Base-by-base conservation (phyloP, 2,113 vertebrate genomes). In the Anthoscopus minutus region DNA sequence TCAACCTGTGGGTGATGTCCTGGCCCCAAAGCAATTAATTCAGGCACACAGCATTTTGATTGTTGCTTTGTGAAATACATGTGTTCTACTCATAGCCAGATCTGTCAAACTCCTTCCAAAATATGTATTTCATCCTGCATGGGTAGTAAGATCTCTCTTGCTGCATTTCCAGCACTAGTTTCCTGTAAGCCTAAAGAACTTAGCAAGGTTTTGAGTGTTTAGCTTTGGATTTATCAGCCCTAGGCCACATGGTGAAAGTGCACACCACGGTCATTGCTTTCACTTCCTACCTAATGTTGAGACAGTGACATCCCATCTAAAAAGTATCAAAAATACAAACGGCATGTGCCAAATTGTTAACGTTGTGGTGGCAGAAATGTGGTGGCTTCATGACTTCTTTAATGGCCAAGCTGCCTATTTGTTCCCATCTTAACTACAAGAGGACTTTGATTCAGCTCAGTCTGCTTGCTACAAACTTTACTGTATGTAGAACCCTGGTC, bases 11-110 rank as follows among this genome's bases (percentile, higher is more conserved):
- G 64, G 37, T 66, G 51, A 51, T 4, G 16, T 40, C 20, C 61
- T 51, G 37, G 44, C 54, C 86, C 30, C 65, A 85, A 61, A 94
- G 81, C 73, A 77, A 69, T 94, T 78, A 84, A 77, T 89, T 78
- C 77, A 62, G 60, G 42, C 84, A 77, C 30, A 35, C 7, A 47
- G 50, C 4, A 21, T 81, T 93, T 66, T 24, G 72, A 13, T 65
- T 48, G 22, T n/a, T 73, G 19, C 53, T 73, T 44, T 69, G 13
- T 9, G 5, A 66, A 78, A 70, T 83, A 20, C 10, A 4, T 15
- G 16, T 69, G 65, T 65, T 69, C 81, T 83, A 53, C n/a, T 86
- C 24, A 13, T 40, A 58, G 54, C 28, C 51, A 76, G 50, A 31
- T 65, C 51, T 69, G 17, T 70, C 60, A 69, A 67, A 51, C 44